Conservation (phyloP, 2,113 vertebrate genomes). For the Pristiophorus japonicus region DNA sequence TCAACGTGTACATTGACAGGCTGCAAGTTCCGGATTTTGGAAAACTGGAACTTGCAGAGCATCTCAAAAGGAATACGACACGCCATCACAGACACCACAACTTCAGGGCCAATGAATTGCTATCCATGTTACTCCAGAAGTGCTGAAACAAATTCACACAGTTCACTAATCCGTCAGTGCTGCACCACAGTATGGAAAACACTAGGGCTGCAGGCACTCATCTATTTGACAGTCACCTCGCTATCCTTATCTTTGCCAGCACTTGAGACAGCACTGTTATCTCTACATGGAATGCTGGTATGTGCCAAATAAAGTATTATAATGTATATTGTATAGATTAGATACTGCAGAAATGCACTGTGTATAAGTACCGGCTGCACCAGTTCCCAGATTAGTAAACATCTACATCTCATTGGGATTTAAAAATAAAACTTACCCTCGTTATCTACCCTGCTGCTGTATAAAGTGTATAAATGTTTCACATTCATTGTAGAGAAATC, state of each 20-base stretch:
- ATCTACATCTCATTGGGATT: neutral
- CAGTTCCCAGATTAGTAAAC: neutral
- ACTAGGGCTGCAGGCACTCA: neutral
- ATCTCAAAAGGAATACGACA: no score
- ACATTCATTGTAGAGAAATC: neutral
- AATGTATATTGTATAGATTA: conserved; percentile 2
- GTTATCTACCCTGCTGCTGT: neutral
- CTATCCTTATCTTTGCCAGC: neutral
- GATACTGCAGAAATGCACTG: neutral
- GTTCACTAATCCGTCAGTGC: neutral
- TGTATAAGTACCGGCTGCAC: neutral
- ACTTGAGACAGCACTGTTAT: conserved; percentile 2
- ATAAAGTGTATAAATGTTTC: neutral
- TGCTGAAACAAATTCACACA: neutral
- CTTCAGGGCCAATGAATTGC: neutral
- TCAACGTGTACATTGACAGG: no score
- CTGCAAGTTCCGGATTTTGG: no score
- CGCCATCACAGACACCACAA: no score
- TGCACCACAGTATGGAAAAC: neutral
- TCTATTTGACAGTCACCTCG: neutral
- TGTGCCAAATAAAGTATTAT: conserved; percentile 30
- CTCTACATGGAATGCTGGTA: conserved; percentile 30
- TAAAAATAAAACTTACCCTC: neutral
- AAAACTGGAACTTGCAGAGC: no score
- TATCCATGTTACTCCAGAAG: neutral